Percentiles rank a stretch among this genome's conserved stretches.
Conservation (phyloP, 2,797 vertebrate genomes). For the Crax fasciolata region DNA sequence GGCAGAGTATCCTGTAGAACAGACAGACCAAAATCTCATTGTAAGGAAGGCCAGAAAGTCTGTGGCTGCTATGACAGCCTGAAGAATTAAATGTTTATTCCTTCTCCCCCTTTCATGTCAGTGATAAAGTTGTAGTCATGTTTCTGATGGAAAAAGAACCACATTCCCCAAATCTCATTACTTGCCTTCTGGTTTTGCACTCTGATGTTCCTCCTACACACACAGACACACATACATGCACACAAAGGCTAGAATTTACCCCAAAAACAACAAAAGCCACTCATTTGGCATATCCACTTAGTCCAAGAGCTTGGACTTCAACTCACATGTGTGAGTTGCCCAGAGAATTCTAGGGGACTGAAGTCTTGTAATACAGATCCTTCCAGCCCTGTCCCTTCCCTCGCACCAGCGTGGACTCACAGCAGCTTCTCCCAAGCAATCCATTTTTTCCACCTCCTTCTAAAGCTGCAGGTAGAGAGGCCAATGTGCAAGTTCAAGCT, state of each 20-base stretch:
- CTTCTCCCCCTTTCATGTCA: not conserved
- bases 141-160: not conserved
- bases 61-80: not conserved
- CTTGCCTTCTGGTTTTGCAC: not conserved
- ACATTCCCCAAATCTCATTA: not conserved
- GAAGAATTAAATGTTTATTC: not conserved
- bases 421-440: not conserved
- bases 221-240: not conserved
- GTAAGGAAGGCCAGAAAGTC: not conserved
- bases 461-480: not conserved
- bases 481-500: not conserved
- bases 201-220: not conserved
- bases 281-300: not conserved
- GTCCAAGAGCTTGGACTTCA: not conserved
- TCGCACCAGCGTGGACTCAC: not conserved
- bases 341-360: not conserved
- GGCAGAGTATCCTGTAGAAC: not conserved
- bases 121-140: not conserved
- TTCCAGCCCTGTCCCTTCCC: not conserved
- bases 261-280: not conserved
- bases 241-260: not conserved
- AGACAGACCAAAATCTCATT: not conserved
- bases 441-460: not conserved
- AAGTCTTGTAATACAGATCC: not conserved
- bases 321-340: not conserved